phyloP scores from a whole-genome alignment of 2,113 vertebrate genomes.

The Siniperca knerii region DNA sequence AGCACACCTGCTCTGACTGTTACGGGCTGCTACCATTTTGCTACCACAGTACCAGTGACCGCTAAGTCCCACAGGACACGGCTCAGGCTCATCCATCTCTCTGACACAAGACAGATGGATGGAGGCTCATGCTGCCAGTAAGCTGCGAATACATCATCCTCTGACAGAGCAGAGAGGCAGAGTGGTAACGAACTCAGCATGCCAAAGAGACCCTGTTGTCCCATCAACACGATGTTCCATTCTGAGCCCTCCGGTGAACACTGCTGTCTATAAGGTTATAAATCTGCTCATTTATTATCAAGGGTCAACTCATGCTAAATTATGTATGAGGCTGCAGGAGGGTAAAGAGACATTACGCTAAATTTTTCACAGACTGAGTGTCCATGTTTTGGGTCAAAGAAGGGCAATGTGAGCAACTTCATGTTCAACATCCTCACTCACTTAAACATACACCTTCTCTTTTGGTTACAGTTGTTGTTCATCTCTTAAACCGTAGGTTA shows the following conservation, averaged over 20 bases:
- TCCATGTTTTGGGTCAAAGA: background rate
- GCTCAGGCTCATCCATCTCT: constrained; percentile 48
- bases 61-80: constrained; percentile 17
- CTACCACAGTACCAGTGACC: background rate
- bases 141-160: constrained; percentile 50
- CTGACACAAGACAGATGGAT: constrained; percentile 50
- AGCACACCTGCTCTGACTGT: background rate
- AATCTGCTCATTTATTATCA: constrained; percentile 49
- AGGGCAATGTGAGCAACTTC: background rate
- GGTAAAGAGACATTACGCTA: constrained; percentile 30
- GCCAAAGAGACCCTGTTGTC: constrained; percentile 36
- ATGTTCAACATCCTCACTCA: background rate
- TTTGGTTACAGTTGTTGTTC: background rate
- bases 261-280: constrained; percentile 22
- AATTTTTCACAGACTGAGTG: constrained; percentile 5
- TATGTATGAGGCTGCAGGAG: constrained; percentile 49
- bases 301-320: constrained; percentile 33
- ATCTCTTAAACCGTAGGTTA: background rate
- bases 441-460: background rate
- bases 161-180: constrained; percentile 33
- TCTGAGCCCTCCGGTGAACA: constrained; percentile 21
- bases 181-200: constrained; percentile 30
- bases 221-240: constrained; percentile 32
- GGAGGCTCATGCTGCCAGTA: constrained; percentile 27
- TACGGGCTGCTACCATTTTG: background rate